These are phyloP conservation scores for Schrankia costaestrigalis DNA, from an alignment of 2,888 invertebrate species.

Conservation along the genomic window DNA sequence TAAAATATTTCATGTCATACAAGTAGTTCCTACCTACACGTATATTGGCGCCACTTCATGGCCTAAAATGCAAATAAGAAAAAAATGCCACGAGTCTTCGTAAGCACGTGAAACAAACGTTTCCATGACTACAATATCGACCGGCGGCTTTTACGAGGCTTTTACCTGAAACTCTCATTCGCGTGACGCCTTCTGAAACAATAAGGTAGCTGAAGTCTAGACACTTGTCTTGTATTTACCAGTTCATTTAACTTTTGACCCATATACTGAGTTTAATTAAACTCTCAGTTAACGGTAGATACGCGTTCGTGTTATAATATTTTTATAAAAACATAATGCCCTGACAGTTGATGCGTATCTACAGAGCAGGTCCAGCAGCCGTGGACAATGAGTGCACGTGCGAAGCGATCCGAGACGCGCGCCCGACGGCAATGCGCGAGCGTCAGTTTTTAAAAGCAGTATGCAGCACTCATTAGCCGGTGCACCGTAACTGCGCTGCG, in stretches of 20 bases:
- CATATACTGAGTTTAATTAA: conserved; percentile 31
- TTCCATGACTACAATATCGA: conserved; percentile 75
- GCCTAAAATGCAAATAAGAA: conserved; percentile 74
- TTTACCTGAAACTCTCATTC: conserved; percentile 69
- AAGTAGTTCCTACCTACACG: conserved; percentile 39
- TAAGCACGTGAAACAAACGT: conserved; percentile 73
- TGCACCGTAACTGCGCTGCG: conserved; percentile 71
- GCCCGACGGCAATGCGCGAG: conserved; percentile 57
- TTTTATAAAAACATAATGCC: conserved; percentile 39
- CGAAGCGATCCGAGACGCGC: conserved; percentile 69
- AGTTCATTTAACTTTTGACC: conserved; percentile 20
- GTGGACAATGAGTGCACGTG: conserved; percentile 72
- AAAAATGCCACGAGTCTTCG: conserved; percentile 59
- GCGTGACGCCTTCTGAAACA: conserved; percentile 73
- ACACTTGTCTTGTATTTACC: conserved; percentile 24
- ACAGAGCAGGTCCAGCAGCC: conserved; percentile 48
- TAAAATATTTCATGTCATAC: conserved; percentile 26
- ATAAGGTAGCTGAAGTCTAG: conserved; percentile 59
- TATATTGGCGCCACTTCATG: conserved; percentile 55
- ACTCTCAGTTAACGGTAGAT: conserved; percentile 30
- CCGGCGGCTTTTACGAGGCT: conserved; percentile 76
- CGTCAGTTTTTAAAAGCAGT: conserved; percentile 67
- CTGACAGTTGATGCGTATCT: conserved; percentile 42
- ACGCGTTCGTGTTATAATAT: conserved; percentile 34
- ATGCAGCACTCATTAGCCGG: conserved; percentile 64